These are phyloP conservation scores for Pseudorectes ferrugineus DNA, from an alignment of 2,113 vertebrate species.

Conservation along the genomic window DNA sequence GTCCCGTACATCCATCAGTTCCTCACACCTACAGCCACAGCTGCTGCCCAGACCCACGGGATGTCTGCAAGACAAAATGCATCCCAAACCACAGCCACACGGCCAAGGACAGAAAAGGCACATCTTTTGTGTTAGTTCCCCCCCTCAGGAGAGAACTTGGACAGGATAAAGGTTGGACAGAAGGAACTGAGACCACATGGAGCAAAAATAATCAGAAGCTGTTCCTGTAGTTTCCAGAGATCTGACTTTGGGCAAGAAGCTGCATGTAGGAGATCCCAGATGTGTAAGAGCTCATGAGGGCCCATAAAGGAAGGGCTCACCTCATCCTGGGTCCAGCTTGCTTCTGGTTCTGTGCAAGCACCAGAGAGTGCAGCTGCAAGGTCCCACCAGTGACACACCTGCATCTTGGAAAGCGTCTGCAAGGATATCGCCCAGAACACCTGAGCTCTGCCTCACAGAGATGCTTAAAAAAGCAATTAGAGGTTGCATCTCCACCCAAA, in stretches of 20 bases:
- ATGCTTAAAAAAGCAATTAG: background rate
- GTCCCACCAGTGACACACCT: background rate
- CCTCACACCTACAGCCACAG: background rate
- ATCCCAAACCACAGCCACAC: background rate
- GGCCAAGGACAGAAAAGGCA: background rate
- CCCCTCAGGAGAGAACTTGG: background rate
- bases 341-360: background rate
- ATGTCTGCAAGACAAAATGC: background rate
- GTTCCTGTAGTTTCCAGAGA: background rate
- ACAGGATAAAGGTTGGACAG: background rate
- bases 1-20: background rate
- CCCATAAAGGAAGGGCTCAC: background rate
- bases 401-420: background rate
- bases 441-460: background rate
- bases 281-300: background rate
- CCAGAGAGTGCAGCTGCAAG: background rate
- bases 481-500: background rate
- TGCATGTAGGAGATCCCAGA: background rate
- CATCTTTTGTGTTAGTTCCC: background rate
- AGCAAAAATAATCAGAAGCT: background rate
- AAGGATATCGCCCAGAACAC: background rate
- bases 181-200: fast-evolving
- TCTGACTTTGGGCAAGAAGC: background rate
- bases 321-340: background rate
- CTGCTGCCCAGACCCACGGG: background rate